Percentiles rank a stretch among this genome's conserved stretches.
Evolutionary conservation across 2,797 vertebrate species (phyloP).

Genomic region (Hypotaenidia philippensis): DNA sequence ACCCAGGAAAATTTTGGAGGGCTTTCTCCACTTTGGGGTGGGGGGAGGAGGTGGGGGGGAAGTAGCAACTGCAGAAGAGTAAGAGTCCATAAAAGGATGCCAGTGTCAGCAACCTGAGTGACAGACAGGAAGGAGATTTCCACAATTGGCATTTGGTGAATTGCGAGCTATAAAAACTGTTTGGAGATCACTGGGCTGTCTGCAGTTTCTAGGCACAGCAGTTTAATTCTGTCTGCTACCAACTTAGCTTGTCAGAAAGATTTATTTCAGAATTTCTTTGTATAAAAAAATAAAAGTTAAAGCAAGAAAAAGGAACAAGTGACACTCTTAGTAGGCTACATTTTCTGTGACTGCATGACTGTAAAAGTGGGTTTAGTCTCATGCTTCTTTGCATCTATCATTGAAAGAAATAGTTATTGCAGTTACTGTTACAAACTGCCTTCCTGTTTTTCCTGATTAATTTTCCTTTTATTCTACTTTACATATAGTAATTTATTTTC

Average conservation of each 20-base stretch:
- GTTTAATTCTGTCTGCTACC: neutral
- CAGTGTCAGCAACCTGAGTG: constrained; percentile 4
- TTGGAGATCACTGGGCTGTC: constrained; percentile 2
- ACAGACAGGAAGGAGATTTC: constrained; percentile 66
- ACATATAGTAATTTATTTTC: neutral
- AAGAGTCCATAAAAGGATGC: constrained; percentile 34
- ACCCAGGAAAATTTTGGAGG: neutral
- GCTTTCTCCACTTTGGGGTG: neutral
- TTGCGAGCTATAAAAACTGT: constrained; percentile 65
- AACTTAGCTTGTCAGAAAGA: neutral
- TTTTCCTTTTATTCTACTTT: neutral
- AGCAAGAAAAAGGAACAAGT: neutral
- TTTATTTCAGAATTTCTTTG: neutral
- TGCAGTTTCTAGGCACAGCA: neutral
- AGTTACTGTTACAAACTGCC: neutral
- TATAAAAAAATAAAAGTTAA: neutral
- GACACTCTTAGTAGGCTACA: neutral
- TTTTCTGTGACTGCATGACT: neutral
- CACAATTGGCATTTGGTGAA: constrained; percentile 51
- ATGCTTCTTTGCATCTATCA: neutral
- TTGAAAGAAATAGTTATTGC: neutral
- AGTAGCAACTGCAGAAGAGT: neutral
- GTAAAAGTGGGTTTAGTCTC: neutral
- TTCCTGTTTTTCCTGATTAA: neutral
- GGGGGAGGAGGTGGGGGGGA: neutral